Conservation (phyloP, 2,888 invertebrate species). For the Agrotis segetum region DNA sequence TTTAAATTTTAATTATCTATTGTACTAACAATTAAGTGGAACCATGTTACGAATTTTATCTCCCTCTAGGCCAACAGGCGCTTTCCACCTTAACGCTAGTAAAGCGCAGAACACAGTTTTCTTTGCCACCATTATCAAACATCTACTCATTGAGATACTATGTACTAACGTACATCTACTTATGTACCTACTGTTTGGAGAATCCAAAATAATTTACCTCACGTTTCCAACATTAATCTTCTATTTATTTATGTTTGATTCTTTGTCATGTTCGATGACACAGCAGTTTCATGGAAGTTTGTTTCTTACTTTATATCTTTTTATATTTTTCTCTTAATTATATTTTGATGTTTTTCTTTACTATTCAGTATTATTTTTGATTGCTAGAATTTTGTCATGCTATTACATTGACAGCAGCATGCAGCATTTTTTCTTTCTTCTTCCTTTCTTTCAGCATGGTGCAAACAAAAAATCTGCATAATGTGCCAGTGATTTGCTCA, state of each 20-base stretch:
- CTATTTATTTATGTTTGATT: slow-evolving; percentile 12
- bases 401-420: slow-evolving; percentile 9
- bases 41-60: too few species aligned
- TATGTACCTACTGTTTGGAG: slow-evolving; percentile 18
- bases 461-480: not conserved
- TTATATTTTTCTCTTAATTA: not conserved
- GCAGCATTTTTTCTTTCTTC: too few species aligned
- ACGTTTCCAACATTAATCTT: slow-evolving; percentile 1
- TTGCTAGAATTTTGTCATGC: slow-evolving; percentile 55
- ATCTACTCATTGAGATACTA: too few species aligned
- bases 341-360: not conserved
- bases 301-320: not conserved
- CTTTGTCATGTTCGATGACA: slow-evolving; percentile 66
- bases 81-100: not conserved
- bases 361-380: not conserved
- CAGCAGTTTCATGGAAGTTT: not conserved
- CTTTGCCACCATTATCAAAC: not conserved
- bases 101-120: not conserved
- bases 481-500: slow-evolving; percentile 11
- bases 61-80: too few species aligned
- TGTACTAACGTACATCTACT: too few species aligned
- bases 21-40: too few species aligned
- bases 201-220: slow-evolving; percentile 14
- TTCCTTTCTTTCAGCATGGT: too few species aligned
- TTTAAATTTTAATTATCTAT: too few species aligned